Evolutionary conservation across 2,113 vertebrate genomes (phyloP).

Genomic region (Arenaria interpres): DNA sequence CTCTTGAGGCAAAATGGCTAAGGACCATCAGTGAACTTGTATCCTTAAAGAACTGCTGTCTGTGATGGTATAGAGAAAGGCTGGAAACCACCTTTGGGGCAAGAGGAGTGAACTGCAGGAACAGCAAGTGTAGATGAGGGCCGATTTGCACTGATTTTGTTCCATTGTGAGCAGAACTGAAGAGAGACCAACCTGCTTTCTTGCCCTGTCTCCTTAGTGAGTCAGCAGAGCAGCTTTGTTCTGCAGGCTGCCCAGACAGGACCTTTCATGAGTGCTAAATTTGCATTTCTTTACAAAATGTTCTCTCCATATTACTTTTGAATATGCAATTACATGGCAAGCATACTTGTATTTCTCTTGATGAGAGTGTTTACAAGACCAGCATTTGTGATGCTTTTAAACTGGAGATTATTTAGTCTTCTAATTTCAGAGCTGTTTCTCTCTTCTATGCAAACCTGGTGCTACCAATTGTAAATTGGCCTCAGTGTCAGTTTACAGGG

Average conservation of each 20-base stretch:
- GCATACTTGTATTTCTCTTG: neutral
- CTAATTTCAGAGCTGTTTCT: conserved; percentile 20
- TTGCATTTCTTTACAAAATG: neutral
- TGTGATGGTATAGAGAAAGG: neutral
- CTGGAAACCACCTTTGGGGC: neutral
- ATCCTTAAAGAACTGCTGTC: neutral
- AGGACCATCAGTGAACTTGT: neutral
- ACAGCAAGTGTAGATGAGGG: too few relatives aligned
- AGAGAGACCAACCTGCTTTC: neutral
- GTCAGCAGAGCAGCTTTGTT: neutral
- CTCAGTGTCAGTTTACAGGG: neutral
- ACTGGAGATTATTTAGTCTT: neutral
- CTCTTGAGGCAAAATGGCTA: neutral
- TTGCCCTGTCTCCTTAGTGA: neutral
- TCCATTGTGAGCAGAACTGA: neutral
- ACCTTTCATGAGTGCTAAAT: neutral
- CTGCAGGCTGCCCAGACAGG: neutral
- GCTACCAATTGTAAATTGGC: neutral
- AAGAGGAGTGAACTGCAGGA: neutral
- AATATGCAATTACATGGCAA: neutral
- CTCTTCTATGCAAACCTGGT: neutral
- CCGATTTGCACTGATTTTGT: neutral
- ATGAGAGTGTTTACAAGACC: neutral
- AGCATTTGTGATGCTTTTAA: conserved; percentile 16
- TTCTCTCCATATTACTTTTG: neutral